A percentile compares a stretch with the other conserved stretches of the same genome.
Conservation (phyloP, 35 echinoderm and acorn worm species). For the Ophioderma brevispina region DNA sequence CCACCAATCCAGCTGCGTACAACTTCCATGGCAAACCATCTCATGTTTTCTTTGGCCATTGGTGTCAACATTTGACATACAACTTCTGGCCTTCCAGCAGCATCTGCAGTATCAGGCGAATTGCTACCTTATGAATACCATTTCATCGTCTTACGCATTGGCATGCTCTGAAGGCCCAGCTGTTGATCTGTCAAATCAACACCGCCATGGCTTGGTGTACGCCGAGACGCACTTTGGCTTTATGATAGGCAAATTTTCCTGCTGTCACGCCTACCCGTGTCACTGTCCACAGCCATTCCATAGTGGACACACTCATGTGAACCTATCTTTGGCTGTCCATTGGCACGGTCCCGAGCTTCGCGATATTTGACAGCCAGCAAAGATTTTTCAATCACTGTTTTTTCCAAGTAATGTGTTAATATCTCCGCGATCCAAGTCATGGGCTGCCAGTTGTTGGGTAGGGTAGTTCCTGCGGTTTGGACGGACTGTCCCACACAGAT, state of each 20-base stretch:
- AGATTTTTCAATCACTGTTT: no score
- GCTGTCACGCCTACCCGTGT: constrained; percentile 10
- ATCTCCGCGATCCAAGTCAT: constrained; percentile 1
- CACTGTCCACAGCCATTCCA: background rate
- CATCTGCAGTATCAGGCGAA: no score
- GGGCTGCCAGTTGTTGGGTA: no score
- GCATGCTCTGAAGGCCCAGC: constrained; percentile 5
- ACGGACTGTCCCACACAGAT: no score
- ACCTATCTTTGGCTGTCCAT: no score
- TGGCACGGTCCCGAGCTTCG: no score
- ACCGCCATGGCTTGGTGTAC: constrained; percentile 9
- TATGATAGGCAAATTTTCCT: constrained; percentile 26
- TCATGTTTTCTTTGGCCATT: background rate
- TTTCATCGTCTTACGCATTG: constrained; percentile 37
- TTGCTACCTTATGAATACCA: no score
- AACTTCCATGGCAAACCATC: constrained; percentile 16
- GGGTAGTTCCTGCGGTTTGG: no score
- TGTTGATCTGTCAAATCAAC: constrained; percentile 27
- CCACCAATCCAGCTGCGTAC: background rate
- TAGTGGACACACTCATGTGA: no score
- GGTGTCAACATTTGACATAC: background rate
- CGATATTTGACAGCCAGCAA: no score
- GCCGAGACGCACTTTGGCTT: constrained; percentile 42
- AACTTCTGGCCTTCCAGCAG: constrained; percentile 9
- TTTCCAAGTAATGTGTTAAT: constrained; percentile 12